phyloP scores from a whole-genome alignment of 2,888 invertebrate species.

The Ophion costatus region DNA sequence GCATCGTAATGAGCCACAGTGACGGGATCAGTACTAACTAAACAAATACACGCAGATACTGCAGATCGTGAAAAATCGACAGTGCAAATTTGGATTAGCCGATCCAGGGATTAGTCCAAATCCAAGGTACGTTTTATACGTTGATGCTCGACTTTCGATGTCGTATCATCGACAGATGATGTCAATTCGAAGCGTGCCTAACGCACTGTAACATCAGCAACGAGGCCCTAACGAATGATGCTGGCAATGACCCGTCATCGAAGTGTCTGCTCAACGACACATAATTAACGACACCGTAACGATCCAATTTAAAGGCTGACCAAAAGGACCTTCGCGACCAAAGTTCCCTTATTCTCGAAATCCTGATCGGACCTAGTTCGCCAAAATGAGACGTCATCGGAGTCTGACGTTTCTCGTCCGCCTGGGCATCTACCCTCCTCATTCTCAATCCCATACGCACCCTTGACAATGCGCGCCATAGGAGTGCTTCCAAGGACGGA shows the following conservation, averaged over 20 bases:
- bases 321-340: not conserved
- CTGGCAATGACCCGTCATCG: not conserved
- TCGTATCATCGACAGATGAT: not conserved
- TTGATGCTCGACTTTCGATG: not conserved
- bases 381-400: conserved; percentile 59
- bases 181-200: not conserved
- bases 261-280: not conserved
- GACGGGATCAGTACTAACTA: not conserved
- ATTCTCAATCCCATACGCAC: conserved; percentile 2
- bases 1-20: conserved; percentile 16
- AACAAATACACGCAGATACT: conserved; percentile 3
- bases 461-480: conserved; percentile 17
- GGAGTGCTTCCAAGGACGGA: not conserved
- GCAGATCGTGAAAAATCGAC: conserved; percentile 13
- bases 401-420: conserved; percentile 13
- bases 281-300: conserved; percentile 3
- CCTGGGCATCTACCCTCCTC: conserved; percentile 6
- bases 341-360: not conserved
- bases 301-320: not conserved
- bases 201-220: not conserved
- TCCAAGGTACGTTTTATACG: conserved; percentile 14
- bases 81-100: conserved; percentile 65
- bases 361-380: conserved; percentile 1
- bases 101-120: conserved; percentile 37
- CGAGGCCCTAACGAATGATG: conserved; percentile 14